Base-by-base conservation (phyloP, 92 coral and sea anemone genomes). In the Epizoanthus fatuus region DNA sequence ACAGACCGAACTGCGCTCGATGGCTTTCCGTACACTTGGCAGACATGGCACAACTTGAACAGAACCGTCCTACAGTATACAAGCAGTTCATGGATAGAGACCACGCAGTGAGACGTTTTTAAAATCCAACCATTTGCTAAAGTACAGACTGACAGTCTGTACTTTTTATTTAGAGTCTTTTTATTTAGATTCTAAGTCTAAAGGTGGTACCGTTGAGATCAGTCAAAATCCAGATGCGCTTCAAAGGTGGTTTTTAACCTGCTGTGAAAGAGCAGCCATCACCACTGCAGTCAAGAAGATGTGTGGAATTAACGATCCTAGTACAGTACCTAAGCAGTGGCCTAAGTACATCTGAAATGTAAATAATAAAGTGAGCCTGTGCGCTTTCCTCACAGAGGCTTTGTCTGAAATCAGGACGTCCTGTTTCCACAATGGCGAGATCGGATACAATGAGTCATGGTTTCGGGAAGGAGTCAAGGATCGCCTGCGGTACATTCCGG, bases 11-110 rank as follows among this genome's bases (percentile, higher is more conserved):
- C 69, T 84, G 79, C 52, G 81, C 89, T 25, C 70, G 91, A 49
- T 88, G 92, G 85, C 85, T 88, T 56, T n/a, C 92, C 13, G 81
- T 88, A 5, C 75, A 88, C 74, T 17, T 84, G 4, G n/a, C n/a
- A n/a, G n/a, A n/a, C n/a, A n/a, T 87, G 88, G 64, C 2, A 47
- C 78, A 58, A 42, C 82, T 80, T 5, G 19, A 87, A 60, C 35
- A 32, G 49, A 62, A 47, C 7, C 91, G 71, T 40, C 92, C 92
- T 7, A 56, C 17, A 38, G 85, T 88, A 5, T 49, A 75, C 85
- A 44, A 64, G 40, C 42, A 60, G 72, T 83, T 88, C 20, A 20
- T 67, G 17, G 70, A 25, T 14, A 85, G 89, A 83, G 47, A 88
- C 13, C 89, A 75, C 52, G 63, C 74, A 5, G 69, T 88, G 14